phyloP scores from a whole-genome alignment of 2,888 invertebrate genomes.

The Drosophila neutralis region DNA sequence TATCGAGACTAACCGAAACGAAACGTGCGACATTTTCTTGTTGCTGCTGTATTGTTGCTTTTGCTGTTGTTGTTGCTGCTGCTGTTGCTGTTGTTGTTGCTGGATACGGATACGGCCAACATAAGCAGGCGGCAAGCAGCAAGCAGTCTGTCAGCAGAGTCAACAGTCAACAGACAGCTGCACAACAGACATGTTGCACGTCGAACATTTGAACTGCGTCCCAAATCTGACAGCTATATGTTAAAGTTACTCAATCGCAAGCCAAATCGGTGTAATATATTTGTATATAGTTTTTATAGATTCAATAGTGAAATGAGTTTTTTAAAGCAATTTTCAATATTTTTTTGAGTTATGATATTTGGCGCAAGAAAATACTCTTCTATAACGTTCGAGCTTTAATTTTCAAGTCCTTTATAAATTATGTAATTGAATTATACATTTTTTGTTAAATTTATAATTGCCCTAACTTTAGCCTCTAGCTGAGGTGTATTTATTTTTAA shows the following conservation, averaged over 20 bases:
- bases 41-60: constrained; percentile 57
- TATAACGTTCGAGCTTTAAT: neutral
- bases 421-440: neutral
- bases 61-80: constrained; percentile 37
- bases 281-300: neutral
- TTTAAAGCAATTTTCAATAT: neutral
- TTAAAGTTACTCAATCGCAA: constrained; percentile 9
- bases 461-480: neutral
- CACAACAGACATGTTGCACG: constrained; percentile 58
- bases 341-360: neutral
- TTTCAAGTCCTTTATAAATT: neutral
- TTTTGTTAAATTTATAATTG: neutral
- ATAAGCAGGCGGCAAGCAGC: constrained; percentile 36
- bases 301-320: neutral
- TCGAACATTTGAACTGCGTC: constrained; percentile 30
- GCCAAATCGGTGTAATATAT: neutral
- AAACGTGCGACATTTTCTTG: constrained; percentile 80
- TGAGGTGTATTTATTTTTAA: neutral
- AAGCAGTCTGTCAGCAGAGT: constrained; percentile 9
- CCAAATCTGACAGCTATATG: constrained; percentile 10
- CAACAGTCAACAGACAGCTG: constrained; percentile 38
- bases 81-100: constrained; percentile 42
- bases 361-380: neutral
- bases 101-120: constrained; percentile 65
- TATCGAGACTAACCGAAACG: constrained; percentile 80